Evolutionary conservation across 2,888 invertebrate genomes (phyloP), one percentile per base, ranked within the genome.

Genomic region (Standfussiana lucernea): DNA sequence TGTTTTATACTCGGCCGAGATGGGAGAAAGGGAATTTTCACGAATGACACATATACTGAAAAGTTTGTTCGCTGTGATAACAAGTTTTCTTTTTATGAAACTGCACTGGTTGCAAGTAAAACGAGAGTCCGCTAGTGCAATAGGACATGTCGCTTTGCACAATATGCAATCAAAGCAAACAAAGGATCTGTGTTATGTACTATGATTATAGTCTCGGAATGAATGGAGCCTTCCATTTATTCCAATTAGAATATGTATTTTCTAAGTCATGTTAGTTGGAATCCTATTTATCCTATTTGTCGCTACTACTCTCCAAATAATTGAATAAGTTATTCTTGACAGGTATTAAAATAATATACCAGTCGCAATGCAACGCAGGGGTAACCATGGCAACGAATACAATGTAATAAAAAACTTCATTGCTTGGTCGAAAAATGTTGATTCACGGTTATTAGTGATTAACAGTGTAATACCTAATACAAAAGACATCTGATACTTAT

Each of bases 1-100:
- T 95, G 93, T 93, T 94, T 93, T 93, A 95, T 94, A 95, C 90
- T 91, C 88, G 87, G 85, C 64, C 87, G 90, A 88, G 86, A 91
- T 87, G 87, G 86, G 89, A 89, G 90, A 89, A 89, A 90, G 90
- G 86, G 85, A 90, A 89, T 91, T 90, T 89, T 87, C 84, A 80
- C 84, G 89, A 88, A 85, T 81, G 89, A 86, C 85, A 86, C 84
- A 86, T 83, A 85, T 82, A 90, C 82, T 84, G 74, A 86, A 86
- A 86, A 86, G 82, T 89, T 89, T 86, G 86, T 62, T 35, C 42
- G 75, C 64, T 21, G 78, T 78, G 76, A 82, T 81, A 84, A 82
- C 75, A 72, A 84, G 77, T 77, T 84, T 77, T 80, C 47, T 68
- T 83, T 81, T 72, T 72, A 69, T 59, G 59, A 66, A 35, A 42